Base-by-base conservation (phyloP, 2,888 invertebrate species). In the Heliconius cydno region DNA sequence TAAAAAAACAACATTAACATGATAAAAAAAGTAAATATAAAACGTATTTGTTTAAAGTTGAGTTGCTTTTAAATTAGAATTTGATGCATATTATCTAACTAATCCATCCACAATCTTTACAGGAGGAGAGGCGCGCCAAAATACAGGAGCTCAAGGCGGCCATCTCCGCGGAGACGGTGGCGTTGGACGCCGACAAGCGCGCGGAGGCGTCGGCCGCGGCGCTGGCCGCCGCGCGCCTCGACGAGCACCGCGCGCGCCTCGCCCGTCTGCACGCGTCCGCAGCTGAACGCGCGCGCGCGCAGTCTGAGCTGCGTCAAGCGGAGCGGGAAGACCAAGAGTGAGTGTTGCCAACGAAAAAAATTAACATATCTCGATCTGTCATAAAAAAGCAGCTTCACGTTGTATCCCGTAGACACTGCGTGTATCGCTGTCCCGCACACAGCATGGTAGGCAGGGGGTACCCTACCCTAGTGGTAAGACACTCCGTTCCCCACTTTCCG, bases 121-220 rank as follows among this genome's bases (percentile, higher is more conserved):
- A 94, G 94, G 92, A 92, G 0, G 90, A 92, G 78, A 85, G 86
- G 1, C 89, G 89, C 3, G 77, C 87, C 0, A 90, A 87, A 76
- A 87, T 92, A 34, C 25, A 80, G 0, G 91, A 93, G 10, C n/a
- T 90, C 12, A 88, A 90, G 9, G n/a, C 83, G 0, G 65, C 82
- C 0, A 81, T 92, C 0, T 80, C 86, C 13, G 88, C 87, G 3
- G 89, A 89, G 70, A 87, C 89, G 7, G 63, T 63, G 0, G 92
- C 90, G 71, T n/a, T 65, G 0, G 91, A 88, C 3, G 87, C 87
- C 0, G 82, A 87, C 28, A 81, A 85, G 1, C 87, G 87, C 81
- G 78, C 81, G 25, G 70, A 71, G 0, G 86, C 88, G 70, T 72
- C 84, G 66, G 46, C 82, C 76, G 1, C 77, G 82, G 65, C 77